Conservation (phyloP, 2,113 vertebrate species). For the Bambusicola thoracicus region DNA sequence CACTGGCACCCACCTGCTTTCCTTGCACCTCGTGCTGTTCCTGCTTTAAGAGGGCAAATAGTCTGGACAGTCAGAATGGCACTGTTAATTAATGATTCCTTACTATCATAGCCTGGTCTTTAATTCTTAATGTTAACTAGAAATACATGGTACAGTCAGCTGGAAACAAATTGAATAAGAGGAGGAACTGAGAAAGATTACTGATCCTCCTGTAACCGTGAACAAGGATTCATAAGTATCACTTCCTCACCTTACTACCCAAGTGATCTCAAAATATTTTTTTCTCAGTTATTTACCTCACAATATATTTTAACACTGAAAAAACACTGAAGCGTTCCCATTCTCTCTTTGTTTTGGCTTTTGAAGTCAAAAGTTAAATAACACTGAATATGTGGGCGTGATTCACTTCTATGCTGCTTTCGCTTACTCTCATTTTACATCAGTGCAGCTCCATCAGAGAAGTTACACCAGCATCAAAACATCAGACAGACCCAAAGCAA, state of each 20-base stretch:
- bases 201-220: neutral
- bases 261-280: neutral
- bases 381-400: neutral
- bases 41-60: neutral
- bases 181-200: neutral
- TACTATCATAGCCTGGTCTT: neutral
- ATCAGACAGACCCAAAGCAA: neutral
- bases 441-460: neutral
- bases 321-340: neutral
- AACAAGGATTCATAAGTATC: neutral
- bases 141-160: neutral
- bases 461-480: neutral
- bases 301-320: neutral
- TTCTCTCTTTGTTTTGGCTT: neutral
- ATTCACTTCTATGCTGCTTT: neutral
- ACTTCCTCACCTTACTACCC: neutral
- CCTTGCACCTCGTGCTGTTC: neutral
- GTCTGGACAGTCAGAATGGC: neutral
- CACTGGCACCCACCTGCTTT: neutral
- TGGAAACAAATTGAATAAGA: neutral
- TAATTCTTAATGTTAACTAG: neutral
- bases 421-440: neutral
- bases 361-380: neutral
- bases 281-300: neutral
- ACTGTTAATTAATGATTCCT: neutral